phyloP scores from a whole-genome alignment of 2,888 invertebrate genomes.

The Ernsta delagoae region DNA sequence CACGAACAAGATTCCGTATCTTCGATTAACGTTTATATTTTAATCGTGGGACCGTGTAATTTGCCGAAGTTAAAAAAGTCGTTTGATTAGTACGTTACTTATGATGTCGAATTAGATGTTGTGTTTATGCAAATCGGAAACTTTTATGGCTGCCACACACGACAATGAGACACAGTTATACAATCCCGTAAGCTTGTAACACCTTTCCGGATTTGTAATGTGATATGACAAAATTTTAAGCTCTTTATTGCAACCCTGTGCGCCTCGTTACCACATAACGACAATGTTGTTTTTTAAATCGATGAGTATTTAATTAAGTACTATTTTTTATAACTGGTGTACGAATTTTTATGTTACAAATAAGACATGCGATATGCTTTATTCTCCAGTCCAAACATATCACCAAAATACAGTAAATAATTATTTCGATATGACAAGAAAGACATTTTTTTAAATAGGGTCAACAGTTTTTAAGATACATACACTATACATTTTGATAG shows the following conservation, averaged over 20 bases:
- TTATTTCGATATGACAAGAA: too few relatives aligned
- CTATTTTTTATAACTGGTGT: too few relatives aligned
- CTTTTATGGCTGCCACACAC: slow-evolving; percentile 73
- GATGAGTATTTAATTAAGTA: too few relatives aligned
- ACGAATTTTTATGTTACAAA: too few relatives aligned
- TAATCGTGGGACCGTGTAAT: slow-evolving; percentile 56
- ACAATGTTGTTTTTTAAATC: background rate
- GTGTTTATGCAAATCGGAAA: slow-evolving; percentile 71
- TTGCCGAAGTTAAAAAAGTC: slow-evolving; percentile 60
- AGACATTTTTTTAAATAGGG: too few relatives aligned
- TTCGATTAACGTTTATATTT: slow-evolving; percentile 50
- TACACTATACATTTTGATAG: too few relatives aligned
- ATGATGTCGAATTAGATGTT: slow-evolving; percentile 65
- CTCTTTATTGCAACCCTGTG: slow-evolving; percentile 28
- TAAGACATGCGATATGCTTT: too few relatives aligned
- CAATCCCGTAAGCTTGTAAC: slow-evolving; percentile 47
- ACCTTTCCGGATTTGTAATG: slow-evolving; percentile 34
- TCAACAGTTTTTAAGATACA: background rate
- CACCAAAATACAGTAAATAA: too few relatives aligned
- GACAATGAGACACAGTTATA: slow-evolving; percentile 66
- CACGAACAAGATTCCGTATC: slow-evolving; percentile 49
- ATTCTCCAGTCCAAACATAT: too few relatives aligned
- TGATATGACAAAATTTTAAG: slow-evolving; percentile 35
- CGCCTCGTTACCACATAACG: background rate
- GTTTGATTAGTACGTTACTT: slow-evolving; percentile 69